Percentiles rank a stretch among this genome's conserved stretches.
Conservation (phyloP, 2,888 invertebrate species). For the Chrysolina oricalcia region DNA sequence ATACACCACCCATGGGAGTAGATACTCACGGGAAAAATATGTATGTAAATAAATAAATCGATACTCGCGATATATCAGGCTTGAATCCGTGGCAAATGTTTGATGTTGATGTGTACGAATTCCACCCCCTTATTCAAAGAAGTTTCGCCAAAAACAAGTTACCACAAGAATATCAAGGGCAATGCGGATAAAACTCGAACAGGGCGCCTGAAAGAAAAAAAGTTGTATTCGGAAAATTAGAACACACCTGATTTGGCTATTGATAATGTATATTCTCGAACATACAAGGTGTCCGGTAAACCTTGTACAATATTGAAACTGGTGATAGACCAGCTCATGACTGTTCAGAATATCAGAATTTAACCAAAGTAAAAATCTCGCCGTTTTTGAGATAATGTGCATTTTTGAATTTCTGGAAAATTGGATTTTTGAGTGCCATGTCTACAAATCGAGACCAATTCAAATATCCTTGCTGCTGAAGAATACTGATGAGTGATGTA, state of each 20-base stretch:
- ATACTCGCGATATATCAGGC: slow-evolving; percentile 38
- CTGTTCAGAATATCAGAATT: no score
- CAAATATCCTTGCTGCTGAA: no score
- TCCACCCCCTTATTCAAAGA: slow-evolving; percentile 1
- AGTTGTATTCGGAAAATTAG: neutral
- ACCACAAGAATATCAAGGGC: neutral
- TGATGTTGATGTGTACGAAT: slow-evolving; percentile 5
- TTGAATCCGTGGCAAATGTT: slow-evolving; percentile 20
- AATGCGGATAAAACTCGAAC: neutral
- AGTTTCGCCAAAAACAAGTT: slow-evolving; percentile 5
- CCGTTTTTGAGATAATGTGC: no score
- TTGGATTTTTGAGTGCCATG: no score
- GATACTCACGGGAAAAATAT: slow-evolving; percentile 54
- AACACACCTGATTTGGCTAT: neutral
- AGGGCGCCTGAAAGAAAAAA: neutral
- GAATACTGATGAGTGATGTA: no score
- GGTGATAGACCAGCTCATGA: no score
- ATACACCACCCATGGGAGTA: slow-evolving; percentile 51
- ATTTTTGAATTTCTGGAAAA: no score
- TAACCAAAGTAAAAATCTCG: no score
- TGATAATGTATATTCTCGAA: no score
- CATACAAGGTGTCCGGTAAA: no score
- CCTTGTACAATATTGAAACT: no score
- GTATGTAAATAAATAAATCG: slow-evolving; percentile 56
- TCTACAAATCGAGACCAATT: no score